Base-by-base conservation (phyloP, 2,113 vertebrate species). In the Glaucomys volans region DNA sequence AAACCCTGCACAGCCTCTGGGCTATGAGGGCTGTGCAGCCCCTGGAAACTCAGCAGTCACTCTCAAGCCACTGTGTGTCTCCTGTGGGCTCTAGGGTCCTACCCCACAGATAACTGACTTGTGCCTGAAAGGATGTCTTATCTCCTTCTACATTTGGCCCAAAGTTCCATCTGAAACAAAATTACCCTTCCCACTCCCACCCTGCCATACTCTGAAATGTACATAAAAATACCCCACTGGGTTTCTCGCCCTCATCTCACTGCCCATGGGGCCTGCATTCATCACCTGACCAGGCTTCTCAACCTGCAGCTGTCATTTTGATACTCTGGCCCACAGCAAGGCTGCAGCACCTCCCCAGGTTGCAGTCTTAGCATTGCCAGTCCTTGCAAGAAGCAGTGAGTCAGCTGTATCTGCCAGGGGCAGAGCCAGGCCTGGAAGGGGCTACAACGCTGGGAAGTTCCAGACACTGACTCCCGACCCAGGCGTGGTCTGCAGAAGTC, bases 271-370 rank as follows among this genome's bases (percentile, higher is more conserved):
- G 66, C 28, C 4, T 59, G 4, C 4, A 32, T 5, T 24, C 40
- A 26, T 30, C 13, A 7, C 26, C 22, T 64, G 52, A 30, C 22
- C 28, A 16, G 9, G 14, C 59, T 44, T 22, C 64, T 74, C 35
- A 1, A 9, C 16, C 18, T n/a, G 7, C 32, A 26, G 26, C 8
- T 9, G 57, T 16, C 40, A 4, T 24, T 52, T 17, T 22, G 81
- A 16, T 7, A 26, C 6, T 3, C 35, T 1, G 4, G 35, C 22
- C 50, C 0, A 0, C 12, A 4, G 50, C 77, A 30, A 66, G 91
- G 42, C 79, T 85, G 44, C 0, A 16, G 66, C 37, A 4, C 30
- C 11, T 74, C 17, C 54, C 16, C 4, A 64, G 40, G 13, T 50
- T 74, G 47, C 5, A 17, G 1, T 13, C 87, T 14, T 18, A 28